Evolutionary conservation across 2,888 invertebrate genomes (phyloP).

Genomic region (Labia minor): DNA sequence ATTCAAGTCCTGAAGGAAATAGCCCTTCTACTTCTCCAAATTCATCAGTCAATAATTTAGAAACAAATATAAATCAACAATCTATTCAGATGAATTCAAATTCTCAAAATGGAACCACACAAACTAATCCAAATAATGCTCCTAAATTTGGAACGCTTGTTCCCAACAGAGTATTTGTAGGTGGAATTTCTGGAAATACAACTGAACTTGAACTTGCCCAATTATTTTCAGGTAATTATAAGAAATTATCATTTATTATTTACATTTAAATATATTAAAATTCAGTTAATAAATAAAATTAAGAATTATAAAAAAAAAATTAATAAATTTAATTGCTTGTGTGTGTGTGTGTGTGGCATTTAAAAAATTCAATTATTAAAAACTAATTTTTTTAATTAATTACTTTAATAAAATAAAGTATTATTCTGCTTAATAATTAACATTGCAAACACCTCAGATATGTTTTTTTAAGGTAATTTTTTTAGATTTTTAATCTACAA

Average conservation of each 20-base stretch:
- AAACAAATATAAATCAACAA: background rate
- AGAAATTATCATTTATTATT: too few relatives aligned
- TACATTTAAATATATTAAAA: too few relatives aligned
- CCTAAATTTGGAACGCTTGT: slow-evolving; percentile 59
- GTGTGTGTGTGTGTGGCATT: too few relatives aligned
- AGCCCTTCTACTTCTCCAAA: slow-evolving; percentile 20
- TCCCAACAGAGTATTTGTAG: slow-evolving; percentile 91
- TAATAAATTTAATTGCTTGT: too few relatives aligned
- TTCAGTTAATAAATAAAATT: too few relatives aligned
- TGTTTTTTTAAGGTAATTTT: too few relatives aligned
- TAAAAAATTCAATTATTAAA: background rate
- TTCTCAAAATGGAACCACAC: background rate
- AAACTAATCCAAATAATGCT: slow-evolving; percentile 20
- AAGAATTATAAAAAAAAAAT: too few relatives aligned
- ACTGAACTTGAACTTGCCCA: slow-evolving; percentile 85
- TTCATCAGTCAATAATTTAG: slow-evolving; percentile 20
- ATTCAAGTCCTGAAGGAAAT: background rate
- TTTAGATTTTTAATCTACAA: too few relatives aligned
- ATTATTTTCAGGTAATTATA: slow-evolving; percentile 55
- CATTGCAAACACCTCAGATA: too few relatives aligned
- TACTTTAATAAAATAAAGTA: too few relatives aligned
- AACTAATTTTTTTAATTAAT: too few relatives aligned
- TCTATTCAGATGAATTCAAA: background rate
- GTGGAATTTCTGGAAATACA: slow-evolving; percentile 87
- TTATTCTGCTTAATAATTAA: too few relatives aligned